Evolutionary conservation across 2,113 vertebrate species (phyloP).

Genomic region (Glaucomys volans): DNA sequence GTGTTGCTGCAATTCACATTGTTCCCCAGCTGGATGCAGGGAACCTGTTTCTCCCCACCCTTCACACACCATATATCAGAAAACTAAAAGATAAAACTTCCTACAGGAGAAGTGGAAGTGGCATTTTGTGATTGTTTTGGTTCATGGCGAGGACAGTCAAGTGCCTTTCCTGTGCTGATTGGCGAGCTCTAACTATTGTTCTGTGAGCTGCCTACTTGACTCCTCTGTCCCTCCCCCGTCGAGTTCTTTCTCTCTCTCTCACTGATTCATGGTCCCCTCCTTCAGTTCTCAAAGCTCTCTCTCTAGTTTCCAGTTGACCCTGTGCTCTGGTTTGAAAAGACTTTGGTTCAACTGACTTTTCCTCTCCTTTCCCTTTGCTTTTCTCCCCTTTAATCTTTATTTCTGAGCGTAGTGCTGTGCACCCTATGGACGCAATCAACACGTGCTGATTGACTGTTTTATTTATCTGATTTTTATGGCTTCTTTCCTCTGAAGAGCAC

Average conservation of each 20-base stretch:
- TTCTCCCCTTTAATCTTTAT: constrained; percentile 69
- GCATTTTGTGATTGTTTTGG: constrained; percentile 23
- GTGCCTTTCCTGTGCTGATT: background rate
- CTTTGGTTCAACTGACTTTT: constrained; percentile 57
- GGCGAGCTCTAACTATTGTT: constrained; percentile 31
- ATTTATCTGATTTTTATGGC: constrained; percentile 82
- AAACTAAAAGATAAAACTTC: constrained; percentile 2
- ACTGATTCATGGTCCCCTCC: background rate
- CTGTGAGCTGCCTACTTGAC: background rate
- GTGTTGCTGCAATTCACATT: background rate
- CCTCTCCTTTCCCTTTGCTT: constrained; percentile 38
- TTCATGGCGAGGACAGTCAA: background rate
- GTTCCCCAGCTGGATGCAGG: background rate
- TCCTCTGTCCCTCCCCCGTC: background rate
- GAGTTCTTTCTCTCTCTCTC: constrained; percentile 19
- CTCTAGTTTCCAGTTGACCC: constrained; percentile 33
- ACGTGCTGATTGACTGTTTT: constrained; percentile 80
- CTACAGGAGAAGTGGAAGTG: background rate
- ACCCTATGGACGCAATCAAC: constrained; percentile 75
- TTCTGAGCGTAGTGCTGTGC: constrained; percentile 38
- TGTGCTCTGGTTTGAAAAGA: constrained; percentile 37
- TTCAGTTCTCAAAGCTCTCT: constrained; percentile 14
- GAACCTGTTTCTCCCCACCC: background rate
- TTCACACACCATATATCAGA: background rate
- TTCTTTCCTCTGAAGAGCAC: constrained; percentile 76